phyloP scores from a whole-genome alignment of 2,113 vertebrate genomes.

The Calonectris borealis region DNA sequence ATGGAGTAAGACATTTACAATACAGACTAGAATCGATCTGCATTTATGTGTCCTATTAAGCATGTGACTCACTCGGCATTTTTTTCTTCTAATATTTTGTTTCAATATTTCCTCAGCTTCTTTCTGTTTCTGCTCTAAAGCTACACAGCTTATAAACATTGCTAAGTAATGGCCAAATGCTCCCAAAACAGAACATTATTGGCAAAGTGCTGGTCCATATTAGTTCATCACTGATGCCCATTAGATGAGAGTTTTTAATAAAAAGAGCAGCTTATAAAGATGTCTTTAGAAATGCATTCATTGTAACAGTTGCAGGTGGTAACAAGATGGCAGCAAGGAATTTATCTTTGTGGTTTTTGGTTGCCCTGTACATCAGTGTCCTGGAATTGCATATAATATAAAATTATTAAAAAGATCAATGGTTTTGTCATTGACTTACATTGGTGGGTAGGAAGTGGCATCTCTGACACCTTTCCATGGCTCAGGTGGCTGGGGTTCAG shows the following conservation, averaged over 20 bases:
- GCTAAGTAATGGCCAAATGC: neutral
- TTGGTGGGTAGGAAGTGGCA: constrained; percentile 74
- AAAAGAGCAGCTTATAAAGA: neutral
- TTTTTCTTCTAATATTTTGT: neutral
- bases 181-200: neutral
- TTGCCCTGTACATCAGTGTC: neutral
- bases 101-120: neutral
- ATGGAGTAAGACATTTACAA: neutral
- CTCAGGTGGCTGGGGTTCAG: constrained; percentile 72
- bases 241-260: neutral
- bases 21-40: neutral
- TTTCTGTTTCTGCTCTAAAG: neutral
- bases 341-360: neutral
- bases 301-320: neutral
- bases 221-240: neutral
- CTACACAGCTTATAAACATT: neutral
- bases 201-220: neutral
- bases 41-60: neutral
- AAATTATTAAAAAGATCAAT: too few relatives aligned
- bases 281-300: neutral
- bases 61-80: neutral
- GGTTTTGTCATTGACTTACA: constrained; percentile 67
- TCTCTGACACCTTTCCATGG: constrained; percentile 78
- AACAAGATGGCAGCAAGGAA: neutral
- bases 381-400: neutral